Base-by-base conservation (phyloP, 2,888 invertebrate genomes). In the Hirudinaria manillensis region DNA sequence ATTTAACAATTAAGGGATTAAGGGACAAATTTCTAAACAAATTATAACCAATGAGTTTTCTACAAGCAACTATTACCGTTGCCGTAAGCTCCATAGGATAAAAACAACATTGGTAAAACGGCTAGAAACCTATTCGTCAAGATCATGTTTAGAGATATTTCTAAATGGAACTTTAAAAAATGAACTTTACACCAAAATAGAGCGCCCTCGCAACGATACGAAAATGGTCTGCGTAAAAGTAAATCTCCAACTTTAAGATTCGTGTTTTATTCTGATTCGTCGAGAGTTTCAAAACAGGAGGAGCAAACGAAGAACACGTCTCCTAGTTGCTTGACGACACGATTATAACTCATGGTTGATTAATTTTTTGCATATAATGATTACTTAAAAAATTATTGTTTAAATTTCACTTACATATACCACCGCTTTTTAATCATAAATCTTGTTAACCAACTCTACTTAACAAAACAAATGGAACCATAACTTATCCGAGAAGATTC, bases 201-300 rank as follows among this genome's bases (percentile, higher is more conserved):
- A 61, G 68, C n/a, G 36, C 29, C 67, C 68, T n/a, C 0, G 27
- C 32, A 68, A 32, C 36, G n/a, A 34, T 7, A 61, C 27, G 29
- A 61, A 61, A 29, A 27, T 68, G n/a, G 21, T 68, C 13, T 68
- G 6, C 68, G 34, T 68, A 68, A 68, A 68, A 68, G 68, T 68
- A 4, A 68, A 68, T 68, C 32, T n/a, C n/a, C 21, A 34, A 34
- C n/a, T 29, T 68, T 34, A 68, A 68, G n/a, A 34, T 68, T 68
- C 68, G 68, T 68, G 68, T 68, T 68, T 24, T 36, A 34, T 19
- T n/a, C 29, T 34, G 68, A 68, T 68, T 68, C 68, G 68, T 24
- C 36, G 36, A 34, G 29, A 61, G 29, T 61, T 61, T 24, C 29
- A 61, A 27, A 27, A 29, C 24, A 29, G 61, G 61, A 24, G 61